Percentiles rank a stretch among this genome's conserved stretches.
Evolutionary conservation across 2,888 invertebrate species (phyloP).

Genomic region (Lacanobia wlatinum): DNA sequence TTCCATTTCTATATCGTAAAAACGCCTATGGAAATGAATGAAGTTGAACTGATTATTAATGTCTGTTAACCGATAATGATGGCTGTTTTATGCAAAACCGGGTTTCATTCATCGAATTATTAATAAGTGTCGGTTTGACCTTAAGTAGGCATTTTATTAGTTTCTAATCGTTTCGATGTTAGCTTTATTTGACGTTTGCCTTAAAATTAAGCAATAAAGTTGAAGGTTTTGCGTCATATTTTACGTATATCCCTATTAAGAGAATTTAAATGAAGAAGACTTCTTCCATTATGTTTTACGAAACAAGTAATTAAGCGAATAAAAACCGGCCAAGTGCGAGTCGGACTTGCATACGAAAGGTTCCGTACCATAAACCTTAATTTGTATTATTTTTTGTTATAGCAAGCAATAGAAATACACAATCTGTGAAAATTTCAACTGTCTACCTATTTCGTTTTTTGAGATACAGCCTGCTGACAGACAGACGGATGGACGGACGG

Average conservation of each 20-base stretch:
- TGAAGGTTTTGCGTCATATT: neutral
- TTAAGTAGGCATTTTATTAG: neutral
- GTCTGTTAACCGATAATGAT: neutral
- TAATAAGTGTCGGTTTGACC: neutral
- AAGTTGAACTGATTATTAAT: slow-evolving; percentile 2
- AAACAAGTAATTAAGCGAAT: too few relatives aligned
- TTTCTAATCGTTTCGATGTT: neutral
- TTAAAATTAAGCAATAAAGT: neutral
- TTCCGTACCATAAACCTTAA: too few relatives aligned
- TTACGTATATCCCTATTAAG: neutral
- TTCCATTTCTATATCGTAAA: slow-evolving; percentile 4
- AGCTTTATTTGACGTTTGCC: neutral
- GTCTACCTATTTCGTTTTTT: too few relatives aligned
- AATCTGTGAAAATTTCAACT: too few relatives aligned
- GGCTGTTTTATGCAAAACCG: slow-evolving; percentile 11
- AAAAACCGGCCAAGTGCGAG: too few relatives aligned
- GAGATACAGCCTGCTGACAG: too few relatives aligned
- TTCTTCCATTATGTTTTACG: neutral
- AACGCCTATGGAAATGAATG: neutral
- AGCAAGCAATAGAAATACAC: too few relatives aligned
- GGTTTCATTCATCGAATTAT: slow-evolving; percentile 12
- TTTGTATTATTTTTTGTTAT: too few relatives aligned
- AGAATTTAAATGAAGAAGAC: neutral
- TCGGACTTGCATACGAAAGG: too few relatives aligned
- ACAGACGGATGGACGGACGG: too few relatives aligned